Percentiles rank a stretch among this genome's conserved stretches.
Conservation (phyloP, 2,113 vertebrate genomes). For the Thamnophis sirtalis region DNA sequence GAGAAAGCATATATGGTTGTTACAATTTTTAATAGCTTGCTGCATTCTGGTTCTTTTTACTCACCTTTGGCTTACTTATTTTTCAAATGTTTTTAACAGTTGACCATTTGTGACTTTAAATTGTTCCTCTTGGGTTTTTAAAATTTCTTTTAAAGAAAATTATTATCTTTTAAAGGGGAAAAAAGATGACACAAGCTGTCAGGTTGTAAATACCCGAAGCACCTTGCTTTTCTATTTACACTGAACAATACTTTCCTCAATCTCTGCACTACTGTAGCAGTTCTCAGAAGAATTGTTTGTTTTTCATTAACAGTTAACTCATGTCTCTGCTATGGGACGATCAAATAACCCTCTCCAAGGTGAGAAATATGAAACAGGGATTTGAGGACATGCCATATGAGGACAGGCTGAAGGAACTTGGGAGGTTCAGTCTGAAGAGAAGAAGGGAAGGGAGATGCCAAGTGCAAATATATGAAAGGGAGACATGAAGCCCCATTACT, state of each 20-base stretch:
- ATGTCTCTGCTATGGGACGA: background rate
- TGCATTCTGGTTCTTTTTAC: background rate
- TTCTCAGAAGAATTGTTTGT: background rate
- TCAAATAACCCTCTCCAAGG: background rate
- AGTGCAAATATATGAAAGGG: background rate
- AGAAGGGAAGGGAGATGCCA: background rate
- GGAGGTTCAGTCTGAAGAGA: background rate
- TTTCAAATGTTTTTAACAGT: background rate
- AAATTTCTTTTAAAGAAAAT: too few relatives aligned
- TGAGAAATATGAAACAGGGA: background rate
- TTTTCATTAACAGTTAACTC: background rate
- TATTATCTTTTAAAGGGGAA: background rate
- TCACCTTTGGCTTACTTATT: background rate
- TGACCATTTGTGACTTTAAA: background rate
- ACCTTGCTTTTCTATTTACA: background rate
- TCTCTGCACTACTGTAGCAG: background rate
- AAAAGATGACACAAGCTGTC: background rate
- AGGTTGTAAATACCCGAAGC: background rate
- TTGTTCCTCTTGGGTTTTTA: background rate
- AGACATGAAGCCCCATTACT: background rate
- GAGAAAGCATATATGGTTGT: background rate
- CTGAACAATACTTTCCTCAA: background rate
- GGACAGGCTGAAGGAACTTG: background rate
- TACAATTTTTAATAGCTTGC: background rate
- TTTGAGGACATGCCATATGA: background rate